A percentile compares a stretch with the other conserved stretches of the same genome.
phyloP scores from a whole-genome alignment of 1,140 invertebrate species.

The Drosophila funebris region DNA sequence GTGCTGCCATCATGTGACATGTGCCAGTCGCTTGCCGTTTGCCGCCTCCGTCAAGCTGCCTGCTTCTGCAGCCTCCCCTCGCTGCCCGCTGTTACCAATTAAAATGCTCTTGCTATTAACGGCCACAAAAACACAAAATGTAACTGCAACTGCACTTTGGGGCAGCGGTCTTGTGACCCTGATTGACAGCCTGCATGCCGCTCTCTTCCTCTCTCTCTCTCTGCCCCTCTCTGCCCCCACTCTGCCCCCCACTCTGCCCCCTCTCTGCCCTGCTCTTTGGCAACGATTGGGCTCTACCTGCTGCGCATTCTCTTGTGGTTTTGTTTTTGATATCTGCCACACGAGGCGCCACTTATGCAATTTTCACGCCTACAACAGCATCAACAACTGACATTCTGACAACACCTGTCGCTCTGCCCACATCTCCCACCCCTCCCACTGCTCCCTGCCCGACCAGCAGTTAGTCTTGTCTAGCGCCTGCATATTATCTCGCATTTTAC shows the following conservation, averaged over 20 bases:
- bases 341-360: slow-evolving; percentile 51
- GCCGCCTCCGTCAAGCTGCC: background rate
- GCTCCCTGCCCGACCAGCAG: background rate
- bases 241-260: background rate
- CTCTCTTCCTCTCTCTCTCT: background rate
- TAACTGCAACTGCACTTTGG: slow-evolving; percentile 45
- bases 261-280: too few relatives aligned
- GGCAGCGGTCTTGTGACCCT: slow-evolving; percentile 8
- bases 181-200: slow-evolving; percentile 29
- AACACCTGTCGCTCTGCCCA: slow-evolving; percentile 20
- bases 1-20: slow-evolving; percentile 49
- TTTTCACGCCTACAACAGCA: slow-evolving; percentile 23
- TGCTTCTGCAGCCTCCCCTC: background rate
- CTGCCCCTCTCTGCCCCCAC: background rate
- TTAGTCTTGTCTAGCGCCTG: background rate
- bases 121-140: slow-evolving; percentile 46
- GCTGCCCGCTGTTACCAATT: background rate
- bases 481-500: slow-evolving; percentile 47
- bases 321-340: slow-evolving; percentile 34
- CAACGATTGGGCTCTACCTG: background rate
- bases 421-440: background rate
- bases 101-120: slow-evolving; percentile 37
- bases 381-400: slow-evolving; percentile 32
- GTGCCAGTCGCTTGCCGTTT: slow-evolving; percentile 19
- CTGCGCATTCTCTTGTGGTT: slow-evolving; percentile 5